Evolutionary conservation across 2,113 vertebrate genomes (phyloP).

Genomic region (Narcine bancroftii): DNA sequence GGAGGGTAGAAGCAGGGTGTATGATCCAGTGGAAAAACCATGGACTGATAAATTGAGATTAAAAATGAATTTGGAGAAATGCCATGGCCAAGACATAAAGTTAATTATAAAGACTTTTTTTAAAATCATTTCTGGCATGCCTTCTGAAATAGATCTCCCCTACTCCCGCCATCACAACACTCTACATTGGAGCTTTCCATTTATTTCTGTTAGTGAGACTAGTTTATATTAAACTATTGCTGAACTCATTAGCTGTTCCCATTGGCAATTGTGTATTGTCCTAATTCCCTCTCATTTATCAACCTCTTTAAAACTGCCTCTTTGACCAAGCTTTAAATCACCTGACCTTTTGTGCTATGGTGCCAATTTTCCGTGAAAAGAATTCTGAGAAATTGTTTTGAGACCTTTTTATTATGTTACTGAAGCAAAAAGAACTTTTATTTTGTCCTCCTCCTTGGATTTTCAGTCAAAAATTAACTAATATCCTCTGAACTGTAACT

Average conservation of each 20-base stretch:
- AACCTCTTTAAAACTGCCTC: neutral
- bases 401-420: neutral
- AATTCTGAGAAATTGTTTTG: neutral
- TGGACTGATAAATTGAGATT: neutral
- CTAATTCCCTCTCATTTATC: too few relatives aligned
- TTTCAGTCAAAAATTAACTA: neutral
- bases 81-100: neutral
- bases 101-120: neutral
- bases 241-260: conserved; percentile 19
- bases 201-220: neutral
- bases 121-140: neutral
- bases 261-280: neutral
- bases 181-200: too few relatives aligned
- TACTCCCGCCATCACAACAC: too few relatives aligned
- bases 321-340: neutral
- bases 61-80: neutral
- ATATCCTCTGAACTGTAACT: neutral
- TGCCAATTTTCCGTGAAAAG: neutral
- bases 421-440: neutral
- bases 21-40: neutral
- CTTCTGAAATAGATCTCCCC: too few relatives aligned
- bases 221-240: neutral
- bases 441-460: neutral
- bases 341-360: neutral
- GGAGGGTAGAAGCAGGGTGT: too few relatives aligned